phyloP scores from a whole-genome alignment of 2,797 vertebrate species.

The Miichthys miiuy region DNA sequence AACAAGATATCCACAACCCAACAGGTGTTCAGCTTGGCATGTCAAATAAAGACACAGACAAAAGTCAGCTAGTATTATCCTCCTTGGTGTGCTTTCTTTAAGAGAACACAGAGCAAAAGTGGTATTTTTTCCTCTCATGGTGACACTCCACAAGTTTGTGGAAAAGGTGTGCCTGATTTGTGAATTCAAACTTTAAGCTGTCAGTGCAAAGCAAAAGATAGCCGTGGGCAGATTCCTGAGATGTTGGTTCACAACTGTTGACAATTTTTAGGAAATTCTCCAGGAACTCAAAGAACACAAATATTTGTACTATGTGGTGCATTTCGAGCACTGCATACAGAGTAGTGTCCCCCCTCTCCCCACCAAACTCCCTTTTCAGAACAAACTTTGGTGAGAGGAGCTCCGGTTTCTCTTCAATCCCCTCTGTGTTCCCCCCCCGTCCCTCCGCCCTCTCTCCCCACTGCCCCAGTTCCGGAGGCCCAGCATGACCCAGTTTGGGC shows the following conservation, averaged over 20 bases:
- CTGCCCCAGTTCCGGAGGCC: conserved; percentile 80
- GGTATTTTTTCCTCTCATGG: neutral
- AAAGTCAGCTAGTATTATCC: conserved; percentile 1
- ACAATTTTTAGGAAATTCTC: conserved; percentile 5
- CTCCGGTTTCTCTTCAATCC: conserved; percentile 65
- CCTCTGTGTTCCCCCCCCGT: conserved; percentile 61
- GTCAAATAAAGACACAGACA: conserved; percentile 32
- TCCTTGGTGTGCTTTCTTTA: conserved; percentile 1
- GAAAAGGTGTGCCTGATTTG: conserved; percentile 2
- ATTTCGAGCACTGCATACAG: conserved; percentile 30
- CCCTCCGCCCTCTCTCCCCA: conserved; percentile 72
- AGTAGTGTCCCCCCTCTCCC: conserved; percentile 7
- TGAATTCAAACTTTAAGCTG: neutral
- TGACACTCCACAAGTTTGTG: neutral
- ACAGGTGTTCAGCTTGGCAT: conserved; percentile 64
- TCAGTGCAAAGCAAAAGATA: neutral
- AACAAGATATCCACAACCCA: conserved; percentile 43
- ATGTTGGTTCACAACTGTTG: neutral
- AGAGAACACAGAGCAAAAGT: neutral
- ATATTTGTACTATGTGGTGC: conserved; percentile 32
- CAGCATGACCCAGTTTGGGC: conserved; percentile 83
- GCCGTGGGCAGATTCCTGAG: neutral
- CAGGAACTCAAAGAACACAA: conserved; percentile 26
- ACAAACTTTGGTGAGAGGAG: conserved; percentile 44
- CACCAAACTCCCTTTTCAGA: conserved; percentile 44